These are phyloP conservation scores for Lordiphosa fenestrarum DNA, from an alignment of 2,888 invertebrate genomes.

Conservation along the genomic window DNA sequence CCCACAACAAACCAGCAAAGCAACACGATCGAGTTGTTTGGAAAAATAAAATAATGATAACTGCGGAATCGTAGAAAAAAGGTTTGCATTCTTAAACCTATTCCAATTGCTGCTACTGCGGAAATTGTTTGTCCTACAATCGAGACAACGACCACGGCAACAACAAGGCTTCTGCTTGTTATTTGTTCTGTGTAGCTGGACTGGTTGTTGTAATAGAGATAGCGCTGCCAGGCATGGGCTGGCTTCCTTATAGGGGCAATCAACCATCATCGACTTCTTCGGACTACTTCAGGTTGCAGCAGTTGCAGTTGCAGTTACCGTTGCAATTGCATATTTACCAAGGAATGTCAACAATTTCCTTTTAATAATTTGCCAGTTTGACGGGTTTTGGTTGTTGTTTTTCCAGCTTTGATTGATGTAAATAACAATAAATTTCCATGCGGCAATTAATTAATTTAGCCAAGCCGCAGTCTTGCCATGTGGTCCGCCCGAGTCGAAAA, in stretches of 20 bases:
- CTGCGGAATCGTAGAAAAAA: conserved; percentile 59
- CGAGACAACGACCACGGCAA: conserved; percentile 3
- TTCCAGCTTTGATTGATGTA: conserved; percentile 22
- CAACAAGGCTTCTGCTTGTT: conserved; percentile 40
- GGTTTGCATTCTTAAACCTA: conserved; percentile 44
- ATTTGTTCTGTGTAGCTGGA: conserved; percentile 37
- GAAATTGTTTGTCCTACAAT: conserved; percentile 68
- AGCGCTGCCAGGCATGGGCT: conserved; percentile 35
- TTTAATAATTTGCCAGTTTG: conserved; percentile 65
- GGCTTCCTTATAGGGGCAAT: conserved; percentile 75
- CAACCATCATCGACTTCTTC: conserved; percentile 68
- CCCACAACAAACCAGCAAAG: conserved; percentile 55
- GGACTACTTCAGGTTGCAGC: conserved; percentile 61
- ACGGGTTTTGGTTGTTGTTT: conserved; percentile 31
- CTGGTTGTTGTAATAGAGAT: conserved; percentile 65
- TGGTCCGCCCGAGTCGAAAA: conserved; percentile 31
- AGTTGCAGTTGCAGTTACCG: conserved; percentile 64
- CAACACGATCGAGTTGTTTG: conserved; percentile 64
- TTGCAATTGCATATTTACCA: conserved; percentile 66
- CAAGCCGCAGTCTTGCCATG: conserved; percentile 17
- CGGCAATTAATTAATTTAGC: conserved; percentile 56
- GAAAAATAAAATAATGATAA: conserved; percentile 66
- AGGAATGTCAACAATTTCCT: conserved; percentile 74
- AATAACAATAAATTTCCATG: conserved; percentile 32
- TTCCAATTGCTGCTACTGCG: conserved; percentile 47